These are phyloP conservation scores for Platichthys flesus DNA, from an alignment of 2,113 vertebrate genomes.

Conservation along the genomic window DNA sequence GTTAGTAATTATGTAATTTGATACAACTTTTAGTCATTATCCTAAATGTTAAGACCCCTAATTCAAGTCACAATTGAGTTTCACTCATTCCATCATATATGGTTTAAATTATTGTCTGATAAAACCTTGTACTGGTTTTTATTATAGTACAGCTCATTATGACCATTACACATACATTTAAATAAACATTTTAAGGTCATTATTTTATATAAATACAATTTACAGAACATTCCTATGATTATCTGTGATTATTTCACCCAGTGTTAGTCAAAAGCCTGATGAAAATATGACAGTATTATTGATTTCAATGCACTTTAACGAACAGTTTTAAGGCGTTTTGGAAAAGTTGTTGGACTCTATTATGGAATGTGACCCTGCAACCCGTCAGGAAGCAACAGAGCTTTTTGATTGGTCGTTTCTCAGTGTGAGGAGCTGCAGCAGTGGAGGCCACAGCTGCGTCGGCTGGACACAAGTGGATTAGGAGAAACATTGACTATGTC, in stretches of 20 bases:
- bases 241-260: constrained; percentile 59
- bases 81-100: constrained; percentile 1
- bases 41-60: not conserved
- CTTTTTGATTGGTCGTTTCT: constrained; percentile 7
- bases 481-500: constrained; percentile 20
- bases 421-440: constrained; percentile 30
- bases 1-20: not conserved
- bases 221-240: too few relatives aligned
- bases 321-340: constrained; percentile 25
- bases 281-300: constrained; percentile 62
- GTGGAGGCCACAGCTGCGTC: constrained; percentile 18
- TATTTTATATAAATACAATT: not conserved
- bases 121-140: not conserved
- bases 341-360: not conserved
- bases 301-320: constrained; percentile 57
- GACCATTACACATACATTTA: too few relatives aligned
- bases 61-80: not conserved
- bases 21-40: not conserved
- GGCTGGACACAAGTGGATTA: constrained; percentile 36
- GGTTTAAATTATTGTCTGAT: not conserved
- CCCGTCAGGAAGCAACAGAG: constrained; percentile 9
- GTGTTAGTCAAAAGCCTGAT: not conserved
- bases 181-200: too few relatives aligned
- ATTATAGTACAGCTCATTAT: not conserved
- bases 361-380: constrained; percentile 9